Conservation (phyloP, 2,113 vertebrate genomes). For the Limanda limanda region DNA sequence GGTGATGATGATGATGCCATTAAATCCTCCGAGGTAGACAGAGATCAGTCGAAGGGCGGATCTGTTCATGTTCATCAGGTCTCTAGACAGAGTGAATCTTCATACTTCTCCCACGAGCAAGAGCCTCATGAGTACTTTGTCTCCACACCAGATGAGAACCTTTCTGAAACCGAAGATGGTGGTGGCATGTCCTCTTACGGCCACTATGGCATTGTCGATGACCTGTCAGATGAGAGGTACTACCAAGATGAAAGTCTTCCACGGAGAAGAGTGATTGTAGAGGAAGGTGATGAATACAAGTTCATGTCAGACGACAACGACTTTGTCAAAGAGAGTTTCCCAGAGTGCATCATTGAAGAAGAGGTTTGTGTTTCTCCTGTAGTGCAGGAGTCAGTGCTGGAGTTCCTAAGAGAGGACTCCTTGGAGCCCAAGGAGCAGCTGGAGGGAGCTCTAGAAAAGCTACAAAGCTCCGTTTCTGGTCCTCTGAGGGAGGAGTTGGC, state of each 20-base stretch:
- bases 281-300: slow-evolving; percentile 68
- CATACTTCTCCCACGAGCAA: slow-evolving; percentile 76
- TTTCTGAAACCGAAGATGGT: slow-evolving; percentile 78
- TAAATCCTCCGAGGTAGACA: not conserved
- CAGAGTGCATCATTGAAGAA: slow-evolving; percentile 88
- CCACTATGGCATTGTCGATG: slow-evolving; percentile 83
- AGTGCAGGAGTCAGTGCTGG: slow-evolving; percentile 88
- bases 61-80: slow-evolving; percentile 72
- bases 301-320: slow-evolving; percentile 48
- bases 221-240: slow-evolving; percentile 83
- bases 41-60: slow-evolving; percentile 55
- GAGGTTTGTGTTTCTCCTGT: slow-evolving; percentile 90
- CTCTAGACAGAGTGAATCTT: slow-evolving; percentile 64
- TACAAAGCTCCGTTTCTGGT: slow-evolving; percentile 88
- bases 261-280: slow-evolving; percentile 53
- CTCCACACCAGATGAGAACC: slow-evolving; percentile 91
- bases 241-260: slow-evolving; percentile 76
- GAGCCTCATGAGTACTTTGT: slow-evolving; percentile 91
- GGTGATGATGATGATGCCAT: slow-evolving; percentile 43
- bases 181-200: slow-evolving; percentile 87
- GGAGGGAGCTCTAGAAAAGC: slow-evolving; percentile 87
- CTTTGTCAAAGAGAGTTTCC: slow-evolving; percentile 68
- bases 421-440: slow-evolving; percentile 89
- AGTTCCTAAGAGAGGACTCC: slow-evolving; percentile 82
- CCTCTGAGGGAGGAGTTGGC: slow-evolving; percentile 89